Conservation (phyloP, 2,888 invertebrate genomes). For the Leptodirus hochenwartii region DNA sequence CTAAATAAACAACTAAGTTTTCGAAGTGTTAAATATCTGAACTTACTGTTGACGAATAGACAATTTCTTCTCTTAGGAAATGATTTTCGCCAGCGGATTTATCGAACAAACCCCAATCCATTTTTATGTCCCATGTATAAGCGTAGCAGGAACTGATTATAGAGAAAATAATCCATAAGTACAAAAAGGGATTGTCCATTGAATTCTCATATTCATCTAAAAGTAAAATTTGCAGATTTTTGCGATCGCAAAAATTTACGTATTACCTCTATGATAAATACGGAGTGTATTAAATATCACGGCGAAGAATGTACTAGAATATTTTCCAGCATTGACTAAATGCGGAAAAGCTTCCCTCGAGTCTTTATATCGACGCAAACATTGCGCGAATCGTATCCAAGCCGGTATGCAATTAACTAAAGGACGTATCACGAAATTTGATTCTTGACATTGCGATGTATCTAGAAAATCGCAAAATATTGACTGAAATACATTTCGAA, state of each 20-base stretch:
- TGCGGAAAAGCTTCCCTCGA: conserved; percentile 63
- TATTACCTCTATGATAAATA: conserved; percentile 22
- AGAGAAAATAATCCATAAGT: conserved; percentile 48
- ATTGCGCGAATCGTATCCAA: conserved; percentile 74
- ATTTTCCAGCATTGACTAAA: conserved; percentile 69
- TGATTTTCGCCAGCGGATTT: conserved; percentile 55
- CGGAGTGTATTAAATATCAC: conserved; percentile 36
- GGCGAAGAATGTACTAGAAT: conserved; percentile 56
- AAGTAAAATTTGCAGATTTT: conserved; percentile 10
- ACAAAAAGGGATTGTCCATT: conserved; percentile 44
- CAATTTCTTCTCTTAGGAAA: conserved; percentile 60
- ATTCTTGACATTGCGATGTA: conserved; percentile 30
- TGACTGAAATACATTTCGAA: too few species aligned
- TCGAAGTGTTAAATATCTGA: background rate
- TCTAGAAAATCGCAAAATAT: conserved; percentile 21
- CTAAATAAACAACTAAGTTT: too few species aligned
- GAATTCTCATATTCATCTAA: conserved; percentile 29
- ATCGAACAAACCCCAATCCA: conserved; percentile 79
- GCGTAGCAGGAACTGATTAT: conserved; percentile 60
- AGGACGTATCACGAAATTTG: conserved; percentile 33
- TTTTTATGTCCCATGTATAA: conserved; percentile 72
- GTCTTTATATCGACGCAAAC: conserved; percentile 64
- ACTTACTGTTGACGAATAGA: conserved; percentile 53
- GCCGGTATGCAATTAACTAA: conserved; percentile 65
- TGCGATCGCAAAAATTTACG: too few species aligned